A percentile compares a stretch with the other conserved stretches of the same genome.
Conservation (phyloP, 2,888 invertebrate species). For the Tenthredo distinguenda region DNA sequence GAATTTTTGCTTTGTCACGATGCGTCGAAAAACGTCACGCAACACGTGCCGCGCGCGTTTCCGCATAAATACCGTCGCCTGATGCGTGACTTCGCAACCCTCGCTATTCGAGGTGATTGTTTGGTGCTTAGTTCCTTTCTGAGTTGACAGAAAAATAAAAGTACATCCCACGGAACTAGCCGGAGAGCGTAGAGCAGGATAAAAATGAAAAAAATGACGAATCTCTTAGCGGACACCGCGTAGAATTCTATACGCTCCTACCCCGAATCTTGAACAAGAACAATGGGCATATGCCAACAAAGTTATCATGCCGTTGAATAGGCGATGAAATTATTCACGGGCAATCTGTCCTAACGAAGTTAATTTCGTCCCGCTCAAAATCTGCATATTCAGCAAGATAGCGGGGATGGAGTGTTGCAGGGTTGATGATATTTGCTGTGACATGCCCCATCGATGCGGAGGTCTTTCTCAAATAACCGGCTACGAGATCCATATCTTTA, state of each 20-base stretch:
- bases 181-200: background rate
- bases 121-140: background rate
- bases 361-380: slow-evolving; percentile 68
- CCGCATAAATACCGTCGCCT: slow-evolving; percentile 31
- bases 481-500: slow-evolving; percentile 20
- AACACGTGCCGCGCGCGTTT: slow-evolving; percentile 32
- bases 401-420: slow-evolving; percentile 47
- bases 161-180: too few species aligned
- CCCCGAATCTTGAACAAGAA: slow-evolving; percentile 55
- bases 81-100: slow-evolving; percentile 23
- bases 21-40: slow-evolving; percentile 29
- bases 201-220: background rate
- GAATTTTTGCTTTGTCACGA: slow-evolving; percentile 42
- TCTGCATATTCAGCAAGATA: slow-evolving; percentile 66
- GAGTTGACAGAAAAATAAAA: background rate
- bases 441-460: slow-evolving; percentile 26
- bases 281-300: slow-evolving; percentile 74
- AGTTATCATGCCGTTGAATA: slow-evolving; percentile 73
- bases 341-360: slow-evolving; percentile 75
- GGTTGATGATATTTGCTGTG: slow-evolving; percentile 51
- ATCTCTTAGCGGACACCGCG: slow-evolving; percentile 34
- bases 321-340: slow-evolving; percentile 75
- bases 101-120: slow-evolving; percentile 15
- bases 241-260: slow-evolving; percentile 6
- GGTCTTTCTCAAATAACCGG: slow-evolving; percentile 39